Evolutionary conservation across 2,888 invertebrate genomes (phyloP).

Genomic region (Polydrusus cervinus): DNA sequence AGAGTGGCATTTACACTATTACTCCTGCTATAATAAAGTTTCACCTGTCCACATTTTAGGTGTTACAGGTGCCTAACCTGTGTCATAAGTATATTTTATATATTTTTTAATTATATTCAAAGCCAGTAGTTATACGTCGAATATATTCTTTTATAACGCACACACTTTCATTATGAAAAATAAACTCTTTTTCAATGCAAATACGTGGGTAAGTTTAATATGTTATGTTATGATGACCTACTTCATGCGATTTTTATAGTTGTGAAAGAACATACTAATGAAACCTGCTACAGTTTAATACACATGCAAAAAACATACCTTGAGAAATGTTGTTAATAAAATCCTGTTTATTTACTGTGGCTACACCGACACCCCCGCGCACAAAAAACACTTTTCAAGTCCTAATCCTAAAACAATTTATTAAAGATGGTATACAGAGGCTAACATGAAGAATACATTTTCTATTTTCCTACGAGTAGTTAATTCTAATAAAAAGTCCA

Average conservation of each 20-base stretch:
- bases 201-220: constrained; percentile 30
- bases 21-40: no score
- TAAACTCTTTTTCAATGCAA: constrained; percentile 8
- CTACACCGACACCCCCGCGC: constrained; percentile 47
- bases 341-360: constrained; percentile 47
- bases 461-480: not conserved
- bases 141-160: not conserved
- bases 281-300: not conserved
- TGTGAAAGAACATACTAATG: not conserved
- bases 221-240: constrained; percentile 18
- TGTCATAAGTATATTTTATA: no score
- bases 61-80: no score
- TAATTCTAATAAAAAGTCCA: not conserved
- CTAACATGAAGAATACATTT: not conserved
- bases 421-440: not conserved
- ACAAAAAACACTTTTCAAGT: constrained; percentile 25
- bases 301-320: constrained; percentile 2
- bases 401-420: constrained; percentile 17
- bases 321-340: constrained; percentile 13
- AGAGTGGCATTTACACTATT: no score
- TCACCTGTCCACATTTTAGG: no score
- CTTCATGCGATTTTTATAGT: constrained; percentile 23
- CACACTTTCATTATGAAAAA: constrained; percentile 29
- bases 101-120: no score
- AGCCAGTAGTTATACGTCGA: no score